Evolutionary conservation across 2,888 invertebrate species (phyloP).

Genomic region (Toxonevra muliebris): DNA sequence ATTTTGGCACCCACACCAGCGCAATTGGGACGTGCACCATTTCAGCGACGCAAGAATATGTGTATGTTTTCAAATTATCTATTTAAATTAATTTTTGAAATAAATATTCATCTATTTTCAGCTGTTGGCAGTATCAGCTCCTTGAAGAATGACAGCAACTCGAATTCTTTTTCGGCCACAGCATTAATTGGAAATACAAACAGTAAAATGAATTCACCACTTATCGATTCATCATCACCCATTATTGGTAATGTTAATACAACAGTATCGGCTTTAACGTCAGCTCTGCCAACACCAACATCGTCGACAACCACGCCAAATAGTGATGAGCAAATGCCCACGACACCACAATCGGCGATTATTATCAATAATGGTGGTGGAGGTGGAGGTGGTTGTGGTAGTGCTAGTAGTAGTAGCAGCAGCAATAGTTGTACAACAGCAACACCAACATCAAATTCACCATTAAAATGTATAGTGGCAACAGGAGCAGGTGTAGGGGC

Average conservation of each 20-base stretch:
- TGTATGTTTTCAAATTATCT: slow-evolving; percentile 66
- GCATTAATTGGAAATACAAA: slow-evolving; percentile 7
- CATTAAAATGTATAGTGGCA: slow-evolving; percentile 41
- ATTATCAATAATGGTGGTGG: slow-evolving; percentile 36
- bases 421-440: slow-evolving; percentile 17
- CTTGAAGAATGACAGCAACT: slow-evolving; percentile 1
- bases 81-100: neutral
- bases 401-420: slow-evolving; percentile 24
- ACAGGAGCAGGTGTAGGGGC: slow-evolving; percentile 15
- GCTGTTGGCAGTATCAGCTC: slow-evolving; percentile 19
- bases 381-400: slow-evolving; percentile 23
- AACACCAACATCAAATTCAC: slow-evolving; percentile 51
- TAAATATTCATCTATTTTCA: neutral
- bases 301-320: slow-evolving; percentile 61
- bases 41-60: slow-evolving; percentile 87
- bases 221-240: slow-evolving; percentile 56
- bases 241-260: slow-evolving; percentile 63
- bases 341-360: slow-evolving; percentile 66
- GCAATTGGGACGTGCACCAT: slow-evolving; percentile 87
- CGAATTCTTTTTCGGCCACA: slow-evolving; percentile 9
- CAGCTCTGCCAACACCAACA: slow-evolving; percentile 63
- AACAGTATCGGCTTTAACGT: slow-evolving; percentile 55
- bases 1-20: slow-evolving; percentile 94
- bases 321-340: slow-evolving; percentile 68
- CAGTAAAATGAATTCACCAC: slow-evolving; percentile 42